Conservation (phyloP, 2,797 vertebrate genomes). For the Poeciliopsis gracilis region DNA sequence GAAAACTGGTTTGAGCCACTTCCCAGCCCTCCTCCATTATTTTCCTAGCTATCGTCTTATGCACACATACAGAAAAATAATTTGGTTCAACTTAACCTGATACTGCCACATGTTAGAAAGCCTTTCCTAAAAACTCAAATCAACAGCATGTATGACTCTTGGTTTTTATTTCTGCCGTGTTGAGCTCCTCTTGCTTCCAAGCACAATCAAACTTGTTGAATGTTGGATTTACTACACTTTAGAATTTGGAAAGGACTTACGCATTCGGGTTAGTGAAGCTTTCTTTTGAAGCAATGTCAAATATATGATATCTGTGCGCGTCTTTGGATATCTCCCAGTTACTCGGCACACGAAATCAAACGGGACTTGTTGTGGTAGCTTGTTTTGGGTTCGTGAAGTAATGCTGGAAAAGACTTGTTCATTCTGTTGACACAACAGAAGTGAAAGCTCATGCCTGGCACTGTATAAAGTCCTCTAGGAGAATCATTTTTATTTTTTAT, state of each 20-base stretch:
- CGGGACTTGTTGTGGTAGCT: slow-evolving; percentile 12
- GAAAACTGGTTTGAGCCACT: neutral
- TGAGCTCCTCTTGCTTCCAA: neutral
- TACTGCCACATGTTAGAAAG: neutral
- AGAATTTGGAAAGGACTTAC: neutral
- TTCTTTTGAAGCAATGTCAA: neutral
- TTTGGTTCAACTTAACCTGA: neutral
- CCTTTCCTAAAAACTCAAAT: neutral
- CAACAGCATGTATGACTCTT: neutral
- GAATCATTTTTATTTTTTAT: slow-evolving; percentile 14
- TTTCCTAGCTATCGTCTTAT: neutral
- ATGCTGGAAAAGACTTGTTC: slow-evolving; percentile 34
- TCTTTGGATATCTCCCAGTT: neutral
- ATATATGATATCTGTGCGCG: neutral
- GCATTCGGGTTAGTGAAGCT: neutral
- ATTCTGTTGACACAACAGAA: slow-evolving; percentile 56
- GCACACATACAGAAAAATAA: neutral
- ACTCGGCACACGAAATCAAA: slow-evolving; percentile 7
- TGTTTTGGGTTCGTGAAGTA: slow-evolving; percentile 39
- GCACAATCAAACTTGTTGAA: neutral
- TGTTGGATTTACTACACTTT: neutral
- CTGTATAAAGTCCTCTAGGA: slow-evolving; percentile 34
- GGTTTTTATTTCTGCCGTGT: neutral
- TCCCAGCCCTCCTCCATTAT: neutral
- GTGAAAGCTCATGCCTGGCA: slow-evolving; percentile 23